Evolutionary conservation across 92 coral and sea anemone genomes (phyloP), one percentile per base, ranked within the genome.

Genomic region (Muricea muricata): DNA sequence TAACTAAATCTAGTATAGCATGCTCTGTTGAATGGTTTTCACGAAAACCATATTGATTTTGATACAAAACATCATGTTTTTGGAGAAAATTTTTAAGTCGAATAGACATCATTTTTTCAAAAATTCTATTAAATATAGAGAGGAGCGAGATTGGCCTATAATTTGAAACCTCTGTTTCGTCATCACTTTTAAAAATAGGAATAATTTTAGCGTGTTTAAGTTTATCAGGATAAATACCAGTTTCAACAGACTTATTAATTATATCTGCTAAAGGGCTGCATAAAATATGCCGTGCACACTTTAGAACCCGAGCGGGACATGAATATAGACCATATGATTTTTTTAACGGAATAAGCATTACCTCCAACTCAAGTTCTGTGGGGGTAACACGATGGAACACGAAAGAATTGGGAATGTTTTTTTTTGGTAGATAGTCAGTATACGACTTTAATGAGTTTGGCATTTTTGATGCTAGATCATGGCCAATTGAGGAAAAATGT

Each of bases 61-160:
- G 0, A 67, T 29, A 85, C 14, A 78, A 48, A 32, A 85, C 26
- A 52, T 85, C 58, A 39, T 81, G 35, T 61, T 81, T 81, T 30
- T 73, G 56, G 14, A 84, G 74, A 52, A 58, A 87, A 26, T 57
- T 46, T 55, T 82, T 72, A 0, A 82, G 80, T 26, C 75, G 79
- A 41, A 80, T 33, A 41, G 57, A 85, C 89, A 85, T 85, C 17
- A 65, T 6, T 54, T 85, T 85, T 75, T 86, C 87, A 81, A 89
- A 89, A 18, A 86, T 79, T 80, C 87, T 45, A 52, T 85, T 71
- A 63, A 80, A 85, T 41, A 46, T 67, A 40, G 90, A 86, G 39
- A 86, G 85, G 42, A 88, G 89, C 25, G 87, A 84, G 32, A 91
- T 91, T 17, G 93, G 93, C 61, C 89, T 72, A 79, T 90, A 68